Percentiles rank a stretch among this genome's conserved stretches.
Conservation (phyloP, 35 echinoderm and acorn worm genomes). For the Apostichopus parvimensis region DNA sequence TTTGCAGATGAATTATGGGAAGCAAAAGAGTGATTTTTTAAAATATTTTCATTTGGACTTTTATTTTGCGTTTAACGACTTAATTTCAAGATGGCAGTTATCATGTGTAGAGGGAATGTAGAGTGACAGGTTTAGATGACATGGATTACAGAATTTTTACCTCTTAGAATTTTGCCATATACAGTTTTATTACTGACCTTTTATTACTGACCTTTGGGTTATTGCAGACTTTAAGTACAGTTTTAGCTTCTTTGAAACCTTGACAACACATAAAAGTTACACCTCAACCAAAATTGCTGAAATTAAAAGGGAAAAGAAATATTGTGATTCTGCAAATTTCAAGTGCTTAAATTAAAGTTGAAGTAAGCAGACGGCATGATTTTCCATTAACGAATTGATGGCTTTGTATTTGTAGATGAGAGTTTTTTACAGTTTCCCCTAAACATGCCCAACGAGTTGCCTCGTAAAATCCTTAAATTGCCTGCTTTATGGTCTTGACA, state of each 20-base stretch:
- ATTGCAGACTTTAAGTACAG: not conserved
- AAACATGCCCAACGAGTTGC: not conserved
- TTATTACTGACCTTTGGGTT: not conserved
- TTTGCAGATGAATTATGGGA: not conserved
- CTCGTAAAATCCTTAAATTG: slow-evolving; percentile 2
- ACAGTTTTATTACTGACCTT: not conserved
- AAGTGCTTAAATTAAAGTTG: not conserved
- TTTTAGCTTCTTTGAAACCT: not conserved
- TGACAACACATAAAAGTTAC: not conserved
- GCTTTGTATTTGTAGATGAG: not conserved
- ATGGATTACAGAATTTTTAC: not conserved
- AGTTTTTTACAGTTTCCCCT: not conserved
- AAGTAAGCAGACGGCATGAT: not conserved
- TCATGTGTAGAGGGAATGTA: not conserved
- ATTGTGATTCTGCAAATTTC: not conserved
- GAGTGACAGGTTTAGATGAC: not conserved
- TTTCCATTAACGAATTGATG: slow-evolving; percentile 4
- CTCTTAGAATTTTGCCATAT: not conserved
- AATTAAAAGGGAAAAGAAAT: not conserved
- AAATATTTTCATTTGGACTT: not conserved
- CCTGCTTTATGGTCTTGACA: not conserved
- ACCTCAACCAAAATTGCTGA: not conserved
- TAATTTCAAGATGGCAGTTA: not conserved
- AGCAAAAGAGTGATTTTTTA: not conserved
- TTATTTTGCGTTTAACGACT: not conserved